Evolutionary conservation across 2,113 vertebrate species (phyloP), one percentile per base, ranked within the genome.

Genomic region (Leucopsar rothschildi): DNA sequence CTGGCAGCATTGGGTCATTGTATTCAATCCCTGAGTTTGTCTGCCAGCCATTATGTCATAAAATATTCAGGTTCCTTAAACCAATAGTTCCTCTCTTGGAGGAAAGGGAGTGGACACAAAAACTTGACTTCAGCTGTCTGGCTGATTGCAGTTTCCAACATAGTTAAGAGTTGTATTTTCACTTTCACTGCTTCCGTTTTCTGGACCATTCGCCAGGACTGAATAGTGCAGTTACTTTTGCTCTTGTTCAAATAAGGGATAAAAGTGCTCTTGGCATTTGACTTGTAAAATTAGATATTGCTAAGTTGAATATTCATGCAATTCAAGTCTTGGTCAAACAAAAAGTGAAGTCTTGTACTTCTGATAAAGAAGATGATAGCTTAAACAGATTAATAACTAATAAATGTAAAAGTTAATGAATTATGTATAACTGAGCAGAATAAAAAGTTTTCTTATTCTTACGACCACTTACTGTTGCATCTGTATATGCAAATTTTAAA

Each of bases 31-130:
- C 20, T 16, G 44, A 64, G 11, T 69, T 47, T 63, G 19, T 29
- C 31, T 88, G 59, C 39, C n/a, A 57, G 1, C 0, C 1, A 12
- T 63, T 5, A 40, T 37, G 28, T 76, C 33, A 19, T 11, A 23
- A 60, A 45, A 28, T 12, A n/a, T 5, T 56, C 57, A 25, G 4
- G 35, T 81, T 68, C 33, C 35, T 63, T 80, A 53, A 68, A 63
- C 19, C 12, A 49, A 0, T 44, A 44, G 10, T 18, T 80, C 5
- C 2, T 63, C 12, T 57, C 0, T 3, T 50, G 29, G 49, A 71
- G 37, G 35, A 80, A 23, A 11, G 19, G 3, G 13, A 28, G 14
- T 83, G 8, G 8, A 9, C 6, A 2, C 11, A 79, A 57, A 10
- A 53, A 25, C 15, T 52, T 70, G 29, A 33, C 23, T 66, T 79